Percentiles rank a stretch among this genome's conserved stretches.
phyloP scores from a whole-genome alignment of 2,888 invertebrate genomes.

The Protophormia terraenovae region DNA sequence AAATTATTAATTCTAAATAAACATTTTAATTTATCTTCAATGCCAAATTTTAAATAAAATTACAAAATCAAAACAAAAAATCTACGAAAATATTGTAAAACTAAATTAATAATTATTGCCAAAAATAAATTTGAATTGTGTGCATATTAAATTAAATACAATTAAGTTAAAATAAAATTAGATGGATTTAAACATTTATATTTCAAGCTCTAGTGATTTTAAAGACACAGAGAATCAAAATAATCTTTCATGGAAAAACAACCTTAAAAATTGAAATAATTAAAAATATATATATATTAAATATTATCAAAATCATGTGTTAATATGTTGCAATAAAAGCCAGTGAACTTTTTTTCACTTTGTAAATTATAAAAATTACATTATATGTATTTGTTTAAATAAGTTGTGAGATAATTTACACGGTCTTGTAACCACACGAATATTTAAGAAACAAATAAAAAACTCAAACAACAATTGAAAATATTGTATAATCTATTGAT shows the following conservation, averaged over 20 bases:
- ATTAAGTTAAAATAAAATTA: not conserved
- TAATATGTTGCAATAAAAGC: conserved; percentile 12
- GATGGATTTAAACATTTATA: conserved; percentile 12
- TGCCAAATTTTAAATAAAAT: conserved; percentile 34
- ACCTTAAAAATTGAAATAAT: not conserved
- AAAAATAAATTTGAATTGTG: conserved; percentile 18
- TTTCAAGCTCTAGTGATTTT: conserved; percentile 49
- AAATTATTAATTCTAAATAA: not conserved
- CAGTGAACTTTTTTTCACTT: conserved; percentile 49
- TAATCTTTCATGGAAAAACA: conserved; percentile 20
- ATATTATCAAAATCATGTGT: conserved; percentile 41
- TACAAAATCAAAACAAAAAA: conserved; percentile 7
- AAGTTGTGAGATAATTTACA: conserved; percentile 50
- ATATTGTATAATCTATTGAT: not conserved
- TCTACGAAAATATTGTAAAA: not conserved
- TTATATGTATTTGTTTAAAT: not conserved
- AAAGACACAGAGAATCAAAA: not conserved
- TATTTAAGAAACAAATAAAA: conserved; percentile 11
- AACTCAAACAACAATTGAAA: conserved; percentile 10
- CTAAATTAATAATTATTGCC: conserved; percentile 30
- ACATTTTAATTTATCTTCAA: conserved; percentile 20
- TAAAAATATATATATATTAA: not conserved
- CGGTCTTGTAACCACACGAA: conserved; percentile 44
- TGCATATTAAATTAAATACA: conserved; percentile 20
- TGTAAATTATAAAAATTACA: not conserved